Evolutionary conservation across 2,888 invertebrate genomes (phyloP), one percentile per base, ranked within the genome.

Genomic region (Lycocerus yunnanus): DNA sequence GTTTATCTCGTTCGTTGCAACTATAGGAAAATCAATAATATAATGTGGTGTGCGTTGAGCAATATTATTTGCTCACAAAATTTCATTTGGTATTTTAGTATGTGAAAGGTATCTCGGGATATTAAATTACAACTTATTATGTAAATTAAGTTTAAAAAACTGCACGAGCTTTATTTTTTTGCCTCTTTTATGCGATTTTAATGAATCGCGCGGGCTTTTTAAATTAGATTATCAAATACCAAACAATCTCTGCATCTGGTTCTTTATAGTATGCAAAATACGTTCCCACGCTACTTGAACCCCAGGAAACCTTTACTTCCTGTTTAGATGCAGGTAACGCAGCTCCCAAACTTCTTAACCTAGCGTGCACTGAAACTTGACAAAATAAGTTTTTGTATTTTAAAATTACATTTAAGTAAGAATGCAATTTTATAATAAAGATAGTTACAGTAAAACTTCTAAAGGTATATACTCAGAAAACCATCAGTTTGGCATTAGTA

Each of bases 281-380:
- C 8, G 59, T 74, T 74, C 74, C 68, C 74, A 74, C 74, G 74
- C 67, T 71, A 68, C 68, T 71, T 11, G 58, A 67, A 68, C 68
- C 66, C 74, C 74, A 74, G 74, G 74, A 74, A 74, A 67, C 68
- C 65, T 63, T 58, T 58, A 68, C 71, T 74, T 74, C 74, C 74
- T 74, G 74, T 71, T 61, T 16, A 20, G 16, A 16, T 14, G 65
- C 66, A 74, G 68, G 71, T 74, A 74, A 60, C 61, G 43, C 68
- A 68, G 68, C 68, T 27, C 70, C 70, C 24, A 69, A 69, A 63
- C 20, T 24, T 14, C 58, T 58, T 20, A 43, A 43, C 6, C 6
- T 4, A 0, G 43, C n/a, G n/a, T 43, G 43, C 43, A 6, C 43
- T 43, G 8, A 43, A 43, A 43, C n/a, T n/a, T 0, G n/a, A 43